Base-by-base conservation (phyloP, 2,888 invertebrate species). In the Siphonodentalium dalli region DNA sequence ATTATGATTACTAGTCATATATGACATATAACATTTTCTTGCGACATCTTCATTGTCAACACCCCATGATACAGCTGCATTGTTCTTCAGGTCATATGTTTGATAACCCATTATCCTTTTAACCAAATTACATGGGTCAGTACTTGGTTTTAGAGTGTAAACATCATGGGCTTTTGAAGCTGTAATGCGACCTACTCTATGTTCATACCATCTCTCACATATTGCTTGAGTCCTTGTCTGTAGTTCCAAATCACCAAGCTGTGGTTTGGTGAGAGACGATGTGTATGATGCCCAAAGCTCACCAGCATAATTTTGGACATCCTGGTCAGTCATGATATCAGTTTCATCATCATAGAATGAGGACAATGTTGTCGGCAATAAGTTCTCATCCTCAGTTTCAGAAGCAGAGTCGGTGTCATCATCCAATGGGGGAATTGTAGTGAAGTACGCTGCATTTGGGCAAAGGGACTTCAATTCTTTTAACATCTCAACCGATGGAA, bases 141-240 rank as follows among this genome's bases (percentile, higher is more conserved):
- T 53, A 9, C 28, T 34, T 4, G 31, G 40, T 24, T 44, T 53
- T 18, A 26, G 21, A 6, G 13, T 15, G n/a, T 47, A 23, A n/a
- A 58, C 44, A 31, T 53, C 49, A 45, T 58, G 53, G 21, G 58
- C 58, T 23, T 49, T 54, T 8, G 48, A 37, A 13, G 23, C 58
- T n/a, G 58, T 58, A 7, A 58, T 45, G 13, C 58, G 11, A 2
- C 58, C 53, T 20, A 39, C 48, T 11, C 53, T 33, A 6, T 58
- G 58, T 31, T 54, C 39, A 23, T 23, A 54, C 58, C 58, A 58
- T 3, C 53, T 27, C 18, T 48, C 41, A 41, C 58, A 37, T 5
- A 40, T 41, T n/a, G 44, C 11, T 33, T 58, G 52, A 13, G 28
- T 26, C n/a, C 24, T 13, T 20, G 46, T 57, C 42, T 26, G 18